Evolutionary conservation across 2,797 vertebrate genomes (phyloP), one percentile per base, ranked within the genome.

Genomic region (Gallinago solitaria): DNA sequence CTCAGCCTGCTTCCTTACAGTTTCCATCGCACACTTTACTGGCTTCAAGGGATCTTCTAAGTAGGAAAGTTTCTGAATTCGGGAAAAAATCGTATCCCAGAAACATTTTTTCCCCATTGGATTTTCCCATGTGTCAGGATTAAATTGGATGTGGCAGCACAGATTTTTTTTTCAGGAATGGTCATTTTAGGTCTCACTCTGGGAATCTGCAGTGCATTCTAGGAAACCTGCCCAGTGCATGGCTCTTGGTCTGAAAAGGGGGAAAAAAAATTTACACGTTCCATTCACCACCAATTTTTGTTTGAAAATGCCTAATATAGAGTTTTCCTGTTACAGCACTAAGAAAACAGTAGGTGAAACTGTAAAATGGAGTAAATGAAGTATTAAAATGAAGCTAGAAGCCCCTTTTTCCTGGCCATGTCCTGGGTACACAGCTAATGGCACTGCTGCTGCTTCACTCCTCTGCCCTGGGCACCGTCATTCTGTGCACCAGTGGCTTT

Each of bases 321-420:
- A 54, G 13, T 48, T 81, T 96, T 91, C 33, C 61, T 79, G 37
- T 76, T 78, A 53, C 14, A 88, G 56, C 30, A 41, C 47, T 77
- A 77, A 68, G 74, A 88, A 94, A 95, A 45, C 33, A 75, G 56
- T 27, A 74, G n/a, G 16, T 47, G 37, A 89, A 84, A 54, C 14
- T 60, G 21, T 85, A 51, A 87, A 91, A 82, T 10, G 6, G 43
- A 86, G 45, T 25, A 53, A 61, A 65, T 12, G 11, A 32, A 70
- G 41, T 11, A 61, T 47, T 47, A 25, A 69, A 51, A 45, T 16
- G 41, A 51, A 84, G 57, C 12, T 59, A 23, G 37, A 73, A 71
- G 24, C 1, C 9, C 3, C 5, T 6, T 23, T 77, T 74, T 80
- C n/a, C 33, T 48, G 73, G 19, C 14, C 41, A 20, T 12, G 18